Percentiles rank a stretch among this genome's conserved stretches.
Evolutionary conservation across 2,113 vertebrate genomes (phyloP).

Genomic region (Ameiurus melas): DNA sequence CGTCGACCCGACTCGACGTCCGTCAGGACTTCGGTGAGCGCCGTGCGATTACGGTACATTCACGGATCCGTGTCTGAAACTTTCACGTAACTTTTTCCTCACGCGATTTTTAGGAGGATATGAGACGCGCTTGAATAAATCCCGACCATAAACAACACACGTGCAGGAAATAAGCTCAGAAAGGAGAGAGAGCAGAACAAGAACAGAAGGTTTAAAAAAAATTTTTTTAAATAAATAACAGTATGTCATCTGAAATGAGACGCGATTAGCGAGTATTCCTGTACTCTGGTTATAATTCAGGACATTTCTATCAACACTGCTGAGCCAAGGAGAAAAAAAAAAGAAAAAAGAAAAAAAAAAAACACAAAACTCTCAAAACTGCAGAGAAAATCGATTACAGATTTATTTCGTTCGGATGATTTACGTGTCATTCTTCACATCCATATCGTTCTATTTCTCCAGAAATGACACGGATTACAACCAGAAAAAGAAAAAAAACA

Average conservation of each 20-base stretch:
- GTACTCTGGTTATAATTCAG: background rate
- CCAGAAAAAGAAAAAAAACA: background rate
- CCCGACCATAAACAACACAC: background rate
- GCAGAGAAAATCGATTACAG: background rate
- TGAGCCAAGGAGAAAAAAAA: background rate
- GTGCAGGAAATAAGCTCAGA: background rate
- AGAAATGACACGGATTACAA: background rate
- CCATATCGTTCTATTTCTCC: background rate
- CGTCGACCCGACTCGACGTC: background rate
- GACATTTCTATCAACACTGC: background rate
- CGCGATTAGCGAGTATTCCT: background rate
- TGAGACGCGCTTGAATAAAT: background rate
- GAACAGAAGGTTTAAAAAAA: background rate
- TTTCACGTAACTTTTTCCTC: background rate
- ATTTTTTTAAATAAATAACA: too few species aligned
- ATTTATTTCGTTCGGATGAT: background rate
- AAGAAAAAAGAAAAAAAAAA: too few species aligned
- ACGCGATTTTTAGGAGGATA: background rate
- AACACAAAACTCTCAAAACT: background rate
- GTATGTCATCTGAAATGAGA: background rate
- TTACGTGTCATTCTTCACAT: background rate
- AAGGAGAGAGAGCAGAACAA: background rate
- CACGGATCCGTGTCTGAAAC: background rate
- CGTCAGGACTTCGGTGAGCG: background rate
- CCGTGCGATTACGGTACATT: background rate